Base-by-base conservation (phyloP, 2,797 vertebrate species). In the Neoniphon sammara region DNA sequence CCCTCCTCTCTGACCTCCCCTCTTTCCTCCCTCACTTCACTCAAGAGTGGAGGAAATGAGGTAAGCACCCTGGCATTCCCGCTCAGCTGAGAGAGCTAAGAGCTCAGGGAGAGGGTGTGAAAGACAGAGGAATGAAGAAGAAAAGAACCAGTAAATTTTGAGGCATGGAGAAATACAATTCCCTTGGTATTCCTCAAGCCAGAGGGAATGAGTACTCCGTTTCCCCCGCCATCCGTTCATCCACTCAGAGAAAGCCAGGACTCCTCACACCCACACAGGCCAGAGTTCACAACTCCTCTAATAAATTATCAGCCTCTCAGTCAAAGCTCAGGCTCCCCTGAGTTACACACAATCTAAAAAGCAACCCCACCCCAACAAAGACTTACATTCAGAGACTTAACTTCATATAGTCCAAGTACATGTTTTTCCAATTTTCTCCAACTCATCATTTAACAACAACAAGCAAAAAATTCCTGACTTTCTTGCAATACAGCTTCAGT, bases 21-120 rank as follows among this genome's bases (percentile, higher is more conserved):
- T 69, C 69, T 69, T 70, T 77, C 78, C 80, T 75, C 79, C 71
- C 83, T 74, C 64, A 66, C 73, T 84, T 67, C 50, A 68, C 74
- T 86, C 65, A 56, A 83, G 77, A 83, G 57, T 55, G 79, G 73
- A 87, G 82, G 85, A 88, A 89, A 91, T 92, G 85, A 91, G 60
- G 88, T 91, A 87, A 92, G 80, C 77, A 83, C 85, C 77, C 74
- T 89, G 88, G 91, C 85, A 92, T 91, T 87, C 87, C 67, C 75
- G 80, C 81, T 91, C 82, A 90, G 89, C 88, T 87, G 80, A 87
- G 77, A 81, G 56, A 76, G 73, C 67, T 47, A 66, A 66, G 69
- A 70, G 64, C 73, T 62, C 66, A 79, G 85, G 66, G 73, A 77
- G 56, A 86, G 81, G 63, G 66, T 71, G 78, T 67, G 57, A 83